These are phyloP conservation scores for Drosophila melanogaster DNA, from an alignment of 1,140 invertebrate genomes.

Conservation along the genomic window DNA sequence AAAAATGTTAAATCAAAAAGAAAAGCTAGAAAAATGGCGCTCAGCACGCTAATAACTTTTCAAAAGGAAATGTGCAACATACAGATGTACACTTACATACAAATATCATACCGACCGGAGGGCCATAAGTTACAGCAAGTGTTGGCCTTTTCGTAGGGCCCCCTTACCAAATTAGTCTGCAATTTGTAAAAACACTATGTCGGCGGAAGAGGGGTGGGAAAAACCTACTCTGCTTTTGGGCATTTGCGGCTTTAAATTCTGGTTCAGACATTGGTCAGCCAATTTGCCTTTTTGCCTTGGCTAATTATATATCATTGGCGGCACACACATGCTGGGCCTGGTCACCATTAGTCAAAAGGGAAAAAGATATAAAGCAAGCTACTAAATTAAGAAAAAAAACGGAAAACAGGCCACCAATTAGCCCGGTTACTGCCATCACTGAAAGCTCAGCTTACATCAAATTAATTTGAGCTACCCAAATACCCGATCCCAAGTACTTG, in stretches of 20 bases:
- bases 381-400: slow-evolving; percentile 37
- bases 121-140: slow-evolving; percentile 58
- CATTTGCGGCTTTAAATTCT: slow-evolving; percentile 36
- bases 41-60: slow-evolving; percentile 82
- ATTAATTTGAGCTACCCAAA: slow-evolving; percentile 57
- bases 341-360: slow-evolving; percentile 32
- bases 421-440: slow-evolving; percentile 43
- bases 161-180: slow-evolving; percentile 72
- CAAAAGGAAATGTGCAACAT: slow-evolving; percentile 73
- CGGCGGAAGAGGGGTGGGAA: slow-evolving; percentile 17
- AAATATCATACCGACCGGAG: slow-evolving; percentile 15
- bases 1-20: slow-evolving; percentile 45
- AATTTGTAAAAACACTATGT: slow-evolving; percentile 52
- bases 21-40: slow-evolving; percentile 54
- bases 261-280: slow-evolving; percentile 44
- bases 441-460: slow-evolving; percentile 29
- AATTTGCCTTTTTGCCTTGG: slow-evolving; percentile 53
- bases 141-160: slow-evolving; percentile 38
- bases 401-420: slow-evolving; percentile 56
- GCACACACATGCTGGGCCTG: slow-evolving; percentile 41
- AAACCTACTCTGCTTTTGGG: slow-evolving; percentile 33
- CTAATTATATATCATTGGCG: slow-evolving; percentile 75
- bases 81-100: slow-evolving; percentile 12
- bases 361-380: slow-evolving; percentile 37
- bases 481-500: slow-evolving; percentile 36